Evolutionary conservation across 2,113 vertebrate genomes (phyloP), one percentile per base, ranked within the genome.

Genomic region (Romanogobio albipinnatus): DNA sequence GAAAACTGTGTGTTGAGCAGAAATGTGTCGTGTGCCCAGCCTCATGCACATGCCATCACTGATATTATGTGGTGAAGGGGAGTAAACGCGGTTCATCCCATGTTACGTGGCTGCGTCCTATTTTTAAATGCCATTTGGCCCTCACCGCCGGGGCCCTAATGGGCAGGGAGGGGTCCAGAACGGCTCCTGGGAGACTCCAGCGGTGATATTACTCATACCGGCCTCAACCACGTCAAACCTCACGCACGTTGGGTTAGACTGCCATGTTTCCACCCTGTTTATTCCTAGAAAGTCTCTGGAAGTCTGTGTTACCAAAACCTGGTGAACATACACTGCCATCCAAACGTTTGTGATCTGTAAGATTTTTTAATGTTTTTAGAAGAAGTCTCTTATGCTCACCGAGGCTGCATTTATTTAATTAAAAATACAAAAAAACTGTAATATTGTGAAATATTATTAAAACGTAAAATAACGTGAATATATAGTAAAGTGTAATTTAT

Each of bases 131-230:
- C 8, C 49, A 13, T 73, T 84, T 83, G 4, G n/a, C 81, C 39
- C 84, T 83, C 84, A 49, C 64, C 58, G 8, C 81, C 4, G 59
- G 68, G 75, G 33, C 58, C 39, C 80, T 82, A 26, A 49, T 66
- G 76, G 22, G 81, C 66, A 79, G 84, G 86, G 84, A 83, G 80
- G 83, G 86, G 86, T 83, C 87, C 85, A 1, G 66, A 78, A 47
- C 9, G 19, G 17, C 83, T 85, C 78, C n/a, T 33, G 64, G 78
- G 86, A 78, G 22, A 39, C 53, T 26, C 45, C 58, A 19, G 71
- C 39, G 73, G 66, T 80, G 68, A 56, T 45, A 9, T 73, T 59
- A 11, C 51, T 81, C 77, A 39, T 61, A 59, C 24, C 70, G 80
- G 51, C 49, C 2, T 66, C 58, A 19, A 39, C 36, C 81, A 77